Conservation (phyloP, 2,888 invertebrate species). For the Philhelius pedissequus region DNA sequence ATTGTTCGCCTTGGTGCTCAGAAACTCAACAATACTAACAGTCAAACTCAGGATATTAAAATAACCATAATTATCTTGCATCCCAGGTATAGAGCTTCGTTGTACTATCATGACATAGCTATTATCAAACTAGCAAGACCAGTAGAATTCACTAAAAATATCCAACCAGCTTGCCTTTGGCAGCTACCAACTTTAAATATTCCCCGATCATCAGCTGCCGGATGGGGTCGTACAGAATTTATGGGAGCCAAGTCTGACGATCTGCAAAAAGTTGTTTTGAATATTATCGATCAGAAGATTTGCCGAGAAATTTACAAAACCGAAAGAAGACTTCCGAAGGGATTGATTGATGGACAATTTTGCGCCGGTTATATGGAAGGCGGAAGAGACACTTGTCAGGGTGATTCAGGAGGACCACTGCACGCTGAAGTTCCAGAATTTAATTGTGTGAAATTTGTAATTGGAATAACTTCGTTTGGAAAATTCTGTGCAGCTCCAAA, state of each 20-base stretch:
- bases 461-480: conserved; percentile 78
- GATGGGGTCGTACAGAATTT: conserved; percentile 77
- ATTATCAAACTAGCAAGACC: conserved; percentile 79
- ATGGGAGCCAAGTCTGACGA: conserved; percentile 75
- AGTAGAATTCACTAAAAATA: conserved; percentile 72
- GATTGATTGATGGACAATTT: conserved; percentile 77
- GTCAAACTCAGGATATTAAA: conserved; percentile 77
- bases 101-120: conserved; percentile 83
- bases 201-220: conserved; percentile 74
- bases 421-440: conserved; percentile 74
- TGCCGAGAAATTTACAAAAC: conserved; percentile 75
- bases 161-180: conserved; percentile 78
- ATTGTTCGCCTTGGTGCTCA: conserved; percentile 80
- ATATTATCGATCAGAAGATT: conserved; percentile 73
- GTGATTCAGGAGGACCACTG: conserved; percentile 78
- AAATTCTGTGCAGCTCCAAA: conserved; percentile 77
- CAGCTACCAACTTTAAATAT: conserved; percentile 73
- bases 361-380: conserved; percentile 78
- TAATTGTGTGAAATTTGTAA: conserved; percentile 76
- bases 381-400: conserved; percentile 78
- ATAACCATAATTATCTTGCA: conserved; percentile 79
- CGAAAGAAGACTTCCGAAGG: conserved; percentile 75
- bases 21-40: conserved; percentile 78
- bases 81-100: conserved; percentile 80
- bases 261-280: conserved; percentile 77